Base-by-base conservation (phyloP, 2,888 invertebrate species). In the Lepidochitona cinerea region DNA sequence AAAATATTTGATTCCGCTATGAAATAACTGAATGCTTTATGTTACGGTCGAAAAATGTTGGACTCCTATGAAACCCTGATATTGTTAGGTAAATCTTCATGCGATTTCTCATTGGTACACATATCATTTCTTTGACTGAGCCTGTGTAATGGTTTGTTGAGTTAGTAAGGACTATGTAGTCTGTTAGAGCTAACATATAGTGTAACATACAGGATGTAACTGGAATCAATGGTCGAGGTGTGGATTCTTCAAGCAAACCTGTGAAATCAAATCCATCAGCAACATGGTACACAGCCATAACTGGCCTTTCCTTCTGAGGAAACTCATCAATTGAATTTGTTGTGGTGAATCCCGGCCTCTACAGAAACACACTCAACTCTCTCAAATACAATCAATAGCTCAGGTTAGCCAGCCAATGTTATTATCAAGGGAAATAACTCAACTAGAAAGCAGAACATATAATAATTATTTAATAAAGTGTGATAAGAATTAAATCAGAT, bases 271-370 rank as follows among this genome's bases (percentile, higher is more conserved):
- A 59, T 59, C 59, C 59, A 59, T 59, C 59, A 7, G 26, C 23
- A 59, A 26, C 59, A 59, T 59, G 59, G 59, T 59, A 59, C 59
- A 59, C 59, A 59, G 59, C 59, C 59, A 59, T 59, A 59, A 59
- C 59, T 59, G 59, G 59, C 59, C 59, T 26, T 59, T 59, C 59
- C 59, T 29, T 59, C 26, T 59, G 59, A 26, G 59, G 26, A 59
- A 59, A 32, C 59, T 29, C 59, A 59, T 59, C 59, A 59, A 59
- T 59, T 59, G 59, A 59, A 59, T 59, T 59, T 59, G 59, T 59
- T 59, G 59, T 59, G 23, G 23, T 26, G 59, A 59, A 59, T 59
- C 59, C 59, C 12, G 12, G 59, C 59, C 29, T 32, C 26, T 59
- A 59, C 32, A 23, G 59, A 59, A 29, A 59, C 59, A 26, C 32